These are phyloP conservation scores for Nasonovia ribisnigri DNA, from an alignment of 2,888 invertebrate species.

Conservation along the genomic window DNA sequence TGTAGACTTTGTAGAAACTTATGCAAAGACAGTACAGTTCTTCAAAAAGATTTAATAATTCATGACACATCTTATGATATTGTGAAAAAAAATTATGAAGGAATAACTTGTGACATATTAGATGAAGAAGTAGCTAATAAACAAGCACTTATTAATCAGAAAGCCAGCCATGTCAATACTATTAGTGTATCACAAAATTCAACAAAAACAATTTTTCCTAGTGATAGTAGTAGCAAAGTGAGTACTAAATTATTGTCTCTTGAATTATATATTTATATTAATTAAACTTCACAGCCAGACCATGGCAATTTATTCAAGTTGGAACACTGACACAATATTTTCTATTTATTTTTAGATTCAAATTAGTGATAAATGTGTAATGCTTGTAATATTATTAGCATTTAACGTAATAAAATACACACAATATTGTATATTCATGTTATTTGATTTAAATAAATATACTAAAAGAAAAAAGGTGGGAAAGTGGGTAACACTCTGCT, in stretches of 20 bases:
- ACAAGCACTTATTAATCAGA: constrained; percentile 78
- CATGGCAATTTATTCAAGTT: no score
- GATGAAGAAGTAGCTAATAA: constrained; percentile 81
- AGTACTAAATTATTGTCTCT: neutral
- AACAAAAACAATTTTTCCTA: constrained; percentile 80
- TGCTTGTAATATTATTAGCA: no score
- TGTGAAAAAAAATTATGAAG: constrained; percentile 74
- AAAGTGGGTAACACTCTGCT: no score
- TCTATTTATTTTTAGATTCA: no score
- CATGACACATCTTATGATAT: constrained; percentile 77
- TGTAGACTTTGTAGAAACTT: constrained; percentile 78
- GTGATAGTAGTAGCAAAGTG: constrained; percentile 86
- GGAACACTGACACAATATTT: no score
- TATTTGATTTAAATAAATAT: no score
- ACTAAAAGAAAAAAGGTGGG: no score
- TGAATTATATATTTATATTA: neutral
- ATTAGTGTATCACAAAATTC: constrained; percentile 70
- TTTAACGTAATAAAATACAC: no score
- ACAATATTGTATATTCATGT: no score
- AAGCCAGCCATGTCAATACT: constrained; percentile 74
- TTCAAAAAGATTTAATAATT: constrained; percentile 79
- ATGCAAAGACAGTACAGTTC: constrained; percentile 78
- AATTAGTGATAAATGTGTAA: no score
- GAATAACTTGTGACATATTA: constrained; percentile 79
- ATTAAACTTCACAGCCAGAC: neutral